Conservation (phyloP, 2,888 invertebrate species). For the Drepanosiphum platanoidis region DNA sequence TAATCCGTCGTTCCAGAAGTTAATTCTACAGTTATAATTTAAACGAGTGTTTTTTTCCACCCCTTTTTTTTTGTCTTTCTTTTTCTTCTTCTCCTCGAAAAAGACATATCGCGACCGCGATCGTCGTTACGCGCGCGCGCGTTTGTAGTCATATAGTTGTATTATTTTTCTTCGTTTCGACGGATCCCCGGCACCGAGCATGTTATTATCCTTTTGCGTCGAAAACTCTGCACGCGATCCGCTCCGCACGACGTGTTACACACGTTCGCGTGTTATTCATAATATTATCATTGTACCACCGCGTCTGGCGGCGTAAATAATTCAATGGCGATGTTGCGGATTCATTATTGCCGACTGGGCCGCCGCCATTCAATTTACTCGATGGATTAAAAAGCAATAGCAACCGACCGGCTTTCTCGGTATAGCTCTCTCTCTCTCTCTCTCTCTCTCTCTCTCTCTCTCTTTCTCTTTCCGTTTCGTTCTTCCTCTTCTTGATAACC, state of each 20-base stretch:
- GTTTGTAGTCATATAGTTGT: too few species aligned
- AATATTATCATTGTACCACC: neutral
- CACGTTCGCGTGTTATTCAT: neutral
- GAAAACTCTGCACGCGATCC: neutral
- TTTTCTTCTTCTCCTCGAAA: neutral
- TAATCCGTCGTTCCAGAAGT: constrained; percentile 24
- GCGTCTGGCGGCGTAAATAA: neutral
- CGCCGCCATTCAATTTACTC: constrained; percentile 48
- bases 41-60: too few species aligned
- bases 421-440: neutral
- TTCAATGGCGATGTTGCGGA: constrained; percentile 27
- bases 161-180: too few species aligned
- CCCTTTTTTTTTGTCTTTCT: neutral
- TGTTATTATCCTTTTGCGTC: neutral
- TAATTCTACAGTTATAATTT: neutral
- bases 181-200: neutral
- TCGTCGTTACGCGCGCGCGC: neutral
- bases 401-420: constrained; percentile 27
- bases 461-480: neutral
- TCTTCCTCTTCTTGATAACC: constrained; percentile 37
- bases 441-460: neutral
- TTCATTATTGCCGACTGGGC: constrained; percentile 40
- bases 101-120: too few species aligned
- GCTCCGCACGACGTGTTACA: neutral
- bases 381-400: constrained; percentile 61